phyloP scores from a whole-genome alignment of 2,113 vertebrate species.

The Mionectes macconnelli region DNA sequence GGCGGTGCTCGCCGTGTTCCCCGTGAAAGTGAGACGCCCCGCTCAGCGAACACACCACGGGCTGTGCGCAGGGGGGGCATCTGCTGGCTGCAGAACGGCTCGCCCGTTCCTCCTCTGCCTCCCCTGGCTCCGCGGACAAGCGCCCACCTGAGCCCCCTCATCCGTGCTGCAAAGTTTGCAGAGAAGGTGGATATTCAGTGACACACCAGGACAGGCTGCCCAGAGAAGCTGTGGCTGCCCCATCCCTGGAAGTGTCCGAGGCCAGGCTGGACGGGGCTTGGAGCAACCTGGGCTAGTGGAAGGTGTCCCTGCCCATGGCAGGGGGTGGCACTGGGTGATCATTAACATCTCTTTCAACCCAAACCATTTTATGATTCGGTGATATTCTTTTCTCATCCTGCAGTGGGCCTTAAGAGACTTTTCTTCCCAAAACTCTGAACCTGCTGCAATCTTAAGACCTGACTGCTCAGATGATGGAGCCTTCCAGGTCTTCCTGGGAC shows the following conservation, averaged over 20 bases:
- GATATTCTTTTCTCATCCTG: neutral
- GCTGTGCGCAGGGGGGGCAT: rapidly evolving
- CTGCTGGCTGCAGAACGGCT: neutral
- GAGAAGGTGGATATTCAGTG: neutral
- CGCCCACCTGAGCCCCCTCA: rapidly evolving
- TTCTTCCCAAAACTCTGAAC: neutral
- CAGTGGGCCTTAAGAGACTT: rapidly evolving
- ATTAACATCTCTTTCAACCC: neutral
- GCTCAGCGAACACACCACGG: neutral
- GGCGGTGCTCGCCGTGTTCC: rapidly evolving
- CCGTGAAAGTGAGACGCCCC: rapidly evolving
- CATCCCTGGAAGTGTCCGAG: neutral
- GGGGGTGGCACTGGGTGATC: neutral
- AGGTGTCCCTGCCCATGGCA: neutral
- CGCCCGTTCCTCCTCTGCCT: neutral
- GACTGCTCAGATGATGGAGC: rapidly evolving
- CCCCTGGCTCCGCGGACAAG: neutral
- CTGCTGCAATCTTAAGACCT: rapidly evolving
- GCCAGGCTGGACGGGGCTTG: neutral
- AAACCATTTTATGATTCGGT: neutral
- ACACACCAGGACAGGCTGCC: neutral
- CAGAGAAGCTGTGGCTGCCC: neutral
- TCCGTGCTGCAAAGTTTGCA: rapidly evolving
- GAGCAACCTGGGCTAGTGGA: rapidly evolving
- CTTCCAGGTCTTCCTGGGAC: neutral